Base-by-base conservation (phyloP, 2,888 invertebrate species). In the Herminia tarsipennalis region DNA sequence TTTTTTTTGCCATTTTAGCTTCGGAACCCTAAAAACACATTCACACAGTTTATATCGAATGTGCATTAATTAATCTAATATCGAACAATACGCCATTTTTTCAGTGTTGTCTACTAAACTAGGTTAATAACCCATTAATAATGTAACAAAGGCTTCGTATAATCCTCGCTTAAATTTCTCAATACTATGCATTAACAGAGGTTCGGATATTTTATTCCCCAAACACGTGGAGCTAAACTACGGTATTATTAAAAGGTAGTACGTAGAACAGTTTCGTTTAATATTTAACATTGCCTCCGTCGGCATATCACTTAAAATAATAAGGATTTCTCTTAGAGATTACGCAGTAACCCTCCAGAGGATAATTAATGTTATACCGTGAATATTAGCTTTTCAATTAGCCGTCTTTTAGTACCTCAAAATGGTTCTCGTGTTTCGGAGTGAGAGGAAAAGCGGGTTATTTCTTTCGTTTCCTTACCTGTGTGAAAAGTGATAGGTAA, bases 301-400 rank as follows among this genome's bases (percentile, higher is more conserved):
- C 59, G 64, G 71, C 73, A 73, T 78, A 82, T 82, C 80, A 80
- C 77, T 84, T 81, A 82, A 76, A 83, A 83, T 86, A 84, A 86
- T 83, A 82, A 82, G 83, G 81, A 79, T 83, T 83, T 82, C 78
- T 74, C 76, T 73, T 66, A 72, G 60, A 83, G 83, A 82, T 83
- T 81, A 81, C 78, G 65, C 69, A 73, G 71, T 67, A 71, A 76
- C 81, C 79, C 87, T 84, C 80, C 51, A 58, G 81, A 79, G 87
- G 78, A 84, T 87, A 88, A 88, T 89, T 88, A 88, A 88, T 85
- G 83, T 83, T 83, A 83, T 85, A 78, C 80, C 81, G 75, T 78
- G 86, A 83, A 86, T 88, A 88, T 89, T 88, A 89, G 88, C 88
- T 88, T 88, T 87, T 85, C 88, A 88, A 89, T 88, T 89, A 88